Base-by-base conservation (phyloP, 1,140 invertebrate species). In the Zaprionus ghesquierei region DNA sequence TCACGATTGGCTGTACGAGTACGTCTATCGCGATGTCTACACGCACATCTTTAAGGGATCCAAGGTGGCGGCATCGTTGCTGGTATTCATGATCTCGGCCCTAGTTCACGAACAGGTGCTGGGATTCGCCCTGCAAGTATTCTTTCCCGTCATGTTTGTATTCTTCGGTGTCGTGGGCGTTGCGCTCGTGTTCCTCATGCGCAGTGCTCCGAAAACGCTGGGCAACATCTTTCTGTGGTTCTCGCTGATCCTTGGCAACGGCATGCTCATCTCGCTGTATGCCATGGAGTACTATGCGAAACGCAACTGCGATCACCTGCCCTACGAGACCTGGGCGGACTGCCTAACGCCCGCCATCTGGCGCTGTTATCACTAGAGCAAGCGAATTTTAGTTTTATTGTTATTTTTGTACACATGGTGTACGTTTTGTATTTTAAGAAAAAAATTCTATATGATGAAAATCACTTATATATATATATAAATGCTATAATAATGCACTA, bases 1-100 rank as follows among this genome's bases (percentile, higher is more conserved):
- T 0, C 96, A 98, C 89, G 97, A 98, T 72, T 99, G 98, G 98
- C 93, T 99, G 0, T 97, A 98, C 77, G 95, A 95, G 1, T 98
- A 99, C 92, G 94, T 99, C 18, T 99, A 98, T 92, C 95, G 95
- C 81, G 98, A 98, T 79, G 89, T 96, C n/a, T 95, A 95, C 49
- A 94, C 94, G 60, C 92, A 95, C 31, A 77, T 94, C 0, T 89
- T 82, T 13, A 80, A 92, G 2, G 92, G 93, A 64, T 94, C 93
- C 31, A 94, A 94, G 31, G 61, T 92, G 0, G n/a, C 94, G 0
- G 91, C 95, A 0, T 93, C 93, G 29, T 70, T 94, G 25, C 71
- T 92, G 1, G 94, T 96, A 0, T 96, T 96, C 65, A 78, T 94
- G 72, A 85, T 94, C 1, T 96, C 95, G 0, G 95, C 97, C 0